Conservation (phyloP, 2,888 invertebrate genomes). For the Eupithecia inturbata region DNA sequence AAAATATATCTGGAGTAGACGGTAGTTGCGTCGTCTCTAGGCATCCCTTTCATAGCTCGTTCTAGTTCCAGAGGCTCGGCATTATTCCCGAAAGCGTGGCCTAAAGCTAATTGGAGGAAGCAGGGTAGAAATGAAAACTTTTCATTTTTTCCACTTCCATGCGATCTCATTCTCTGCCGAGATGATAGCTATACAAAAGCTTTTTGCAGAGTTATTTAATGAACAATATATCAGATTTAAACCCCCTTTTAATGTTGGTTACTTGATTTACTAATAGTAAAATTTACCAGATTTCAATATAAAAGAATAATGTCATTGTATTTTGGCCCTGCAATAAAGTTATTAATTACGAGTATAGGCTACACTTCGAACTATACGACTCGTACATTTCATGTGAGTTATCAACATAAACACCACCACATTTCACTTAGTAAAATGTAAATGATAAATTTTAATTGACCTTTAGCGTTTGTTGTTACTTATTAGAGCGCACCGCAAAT, state of each 20-base stretch:
- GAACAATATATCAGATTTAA: not conserved
- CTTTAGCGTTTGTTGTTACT: constrained; percentile 17
- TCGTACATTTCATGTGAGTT: not conserved
- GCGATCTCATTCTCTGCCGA: constrained; percentile 29
- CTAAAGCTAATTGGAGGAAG: constrained; percentile 47
- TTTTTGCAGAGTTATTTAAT: constrained; percentile 7
- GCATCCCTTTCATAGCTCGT: constrained; percentile 36
- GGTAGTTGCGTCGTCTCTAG: constrained; percentile 16
- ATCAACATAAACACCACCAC: not conserved
- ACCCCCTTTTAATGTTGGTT: not conserved
- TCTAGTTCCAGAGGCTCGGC: constrained; percentile 41
- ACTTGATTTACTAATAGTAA: not conserved
- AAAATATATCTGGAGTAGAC: constrained; percentile 1
- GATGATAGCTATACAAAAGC: constrained; percentile 20
- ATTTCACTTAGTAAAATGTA: not conserved
- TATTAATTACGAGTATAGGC: not conserved
- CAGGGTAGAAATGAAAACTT: constrained; percentile 42
- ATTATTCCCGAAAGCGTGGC: constrained; percentile 45
- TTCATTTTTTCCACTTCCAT: constrained; percentile 36
- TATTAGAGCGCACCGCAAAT: constrained; percentile 25
- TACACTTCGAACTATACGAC: not conserved
- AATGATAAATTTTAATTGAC: constrained; percentile 19
- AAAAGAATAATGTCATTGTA: not conserved
- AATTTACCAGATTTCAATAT: not conserved
- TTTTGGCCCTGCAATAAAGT: not conserved